phyloP scores from a whole-genome alignment of 2,888 invertebrate species.

The Argyresthia goedartella region DNA sequence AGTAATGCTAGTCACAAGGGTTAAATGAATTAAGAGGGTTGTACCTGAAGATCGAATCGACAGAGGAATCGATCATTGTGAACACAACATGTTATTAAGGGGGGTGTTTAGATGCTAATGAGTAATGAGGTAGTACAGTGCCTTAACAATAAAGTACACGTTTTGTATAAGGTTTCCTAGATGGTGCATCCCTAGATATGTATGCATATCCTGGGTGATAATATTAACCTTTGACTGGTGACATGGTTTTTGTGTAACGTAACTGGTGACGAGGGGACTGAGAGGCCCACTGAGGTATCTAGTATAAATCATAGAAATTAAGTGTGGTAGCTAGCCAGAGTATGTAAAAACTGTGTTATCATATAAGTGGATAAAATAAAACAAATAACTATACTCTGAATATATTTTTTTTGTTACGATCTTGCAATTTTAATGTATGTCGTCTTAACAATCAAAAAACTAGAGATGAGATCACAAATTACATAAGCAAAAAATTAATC shows the following conservation, averaged over 20 bases:
- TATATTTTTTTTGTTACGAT: too few species aligned
- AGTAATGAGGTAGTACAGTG: background rate
- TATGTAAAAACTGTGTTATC: background rate
- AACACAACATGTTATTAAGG: slow-evolving; percentile 16
- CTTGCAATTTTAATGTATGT: too few species aligned
- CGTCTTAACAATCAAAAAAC: too few species aligned
- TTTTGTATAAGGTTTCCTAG: background rate
- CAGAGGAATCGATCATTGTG: slow-evolving; percentile 37
- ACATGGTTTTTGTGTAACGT: background rate
- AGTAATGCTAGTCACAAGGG: too few species aligned
- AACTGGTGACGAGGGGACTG: too few species aligned
- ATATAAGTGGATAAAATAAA: too few species aligned
- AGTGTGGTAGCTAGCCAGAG: background rate
- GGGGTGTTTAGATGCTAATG: background rate
- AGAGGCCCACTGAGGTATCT: too few species aligned
- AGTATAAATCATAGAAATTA: too few species aligned
- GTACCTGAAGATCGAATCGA: slow-evolving; percentile 3
- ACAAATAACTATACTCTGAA: too few species aligned
- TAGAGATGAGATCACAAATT: too few species aligned
- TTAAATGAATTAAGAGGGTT: too few species aligned
- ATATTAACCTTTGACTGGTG: background rate
- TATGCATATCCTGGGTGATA: background rate
- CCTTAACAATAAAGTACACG: background rate
- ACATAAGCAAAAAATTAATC: too few species aligned
- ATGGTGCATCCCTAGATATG: background rate